Conservation (phyloP, 2,113 vertebrate genomes). For the Pungitius pungitius region DNA sequence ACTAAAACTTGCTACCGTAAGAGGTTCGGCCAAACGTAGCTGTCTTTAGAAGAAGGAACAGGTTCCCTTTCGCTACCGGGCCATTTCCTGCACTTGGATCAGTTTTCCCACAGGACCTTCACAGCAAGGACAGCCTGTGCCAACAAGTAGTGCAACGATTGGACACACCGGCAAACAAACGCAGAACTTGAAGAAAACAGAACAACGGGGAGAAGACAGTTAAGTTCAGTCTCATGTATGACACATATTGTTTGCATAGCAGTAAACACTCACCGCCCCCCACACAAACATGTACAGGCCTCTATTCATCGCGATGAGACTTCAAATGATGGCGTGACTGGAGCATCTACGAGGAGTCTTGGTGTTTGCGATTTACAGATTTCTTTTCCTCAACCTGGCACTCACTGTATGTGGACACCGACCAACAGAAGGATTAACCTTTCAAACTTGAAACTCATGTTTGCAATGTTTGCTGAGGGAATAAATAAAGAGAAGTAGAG, state of each 20-base stretch:
- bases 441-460: too few relatives aligned
- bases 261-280: slow-evolving; percentile 2
- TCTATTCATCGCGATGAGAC: slow-evolving; percentile 14
- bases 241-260: slow-evolving; percentile 25
- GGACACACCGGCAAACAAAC: not conserved
- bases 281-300: not conserved
- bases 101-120: slow-evolving; percentile 18
- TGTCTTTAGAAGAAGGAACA: not conserved
- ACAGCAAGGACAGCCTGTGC: slow-evolving; percentile 18
- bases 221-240: slow-evolving; percentile 17
- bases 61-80: not conserved
- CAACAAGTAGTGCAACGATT: slow-evolving; percentile 9
- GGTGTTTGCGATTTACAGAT: slow-evolving; percentile 45
- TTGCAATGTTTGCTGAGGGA: too few relatives aligned
- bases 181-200: not conserved
- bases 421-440: too few relatives aligned
- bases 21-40: not conserved
- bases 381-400: not conserved
- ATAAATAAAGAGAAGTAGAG: too few relatives aligned
- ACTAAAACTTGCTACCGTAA: not conserved
- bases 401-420: too few relatives aligned
- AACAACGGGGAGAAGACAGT: slow-evolving; percentile 11
- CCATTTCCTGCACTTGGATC: not conserved
- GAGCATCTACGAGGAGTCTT: slow-evolving; percentile 14
- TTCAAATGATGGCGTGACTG: not conserved